Evolutionary conservation across 2,797 vertebrate species (phyloP).

Genomic region (Valencia hispanica): DNA sequence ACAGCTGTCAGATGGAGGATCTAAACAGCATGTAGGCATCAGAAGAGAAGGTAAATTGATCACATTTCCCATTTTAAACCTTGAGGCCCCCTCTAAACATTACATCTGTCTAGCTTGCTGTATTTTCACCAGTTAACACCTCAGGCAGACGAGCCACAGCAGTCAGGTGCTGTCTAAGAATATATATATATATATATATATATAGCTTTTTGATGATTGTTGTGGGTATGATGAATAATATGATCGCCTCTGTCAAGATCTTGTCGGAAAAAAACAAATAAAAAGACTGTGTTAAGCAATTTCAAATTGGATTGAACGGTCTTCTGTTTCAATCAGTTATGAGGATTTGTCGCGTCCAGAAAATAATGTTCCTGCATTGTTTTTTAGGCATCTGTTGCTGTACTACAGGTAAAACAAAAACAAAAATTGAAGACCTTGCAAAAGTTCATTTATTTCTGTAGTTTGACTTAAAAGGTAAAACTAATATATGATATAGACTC

Average conservation of each 20-base stretch:
- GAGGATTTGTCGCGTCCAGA: background rate
- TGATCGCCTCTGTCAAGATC: background rate
- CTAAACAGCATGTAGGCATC: conserved; percentile 60
- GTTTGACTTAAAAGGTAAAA: too few species aligned
- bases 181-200: background rate
- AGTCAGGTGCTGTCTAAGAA: conserved; percentile 12
- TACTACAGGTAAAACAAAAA: too few species aligned
- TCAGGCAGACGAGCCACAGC: conserved; percentile 29
- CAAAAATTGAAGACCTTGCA: too few species aligned
- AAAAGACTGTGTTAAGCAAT: background rate
- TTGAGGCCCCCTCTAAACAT: conserved; percentile 47
- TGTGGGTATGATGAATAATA: background rate
- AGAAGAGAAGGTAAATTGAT: conserved; percentile 75
- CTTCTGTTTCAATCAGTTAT: background rate
- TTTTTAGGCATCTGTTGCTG: background rate
- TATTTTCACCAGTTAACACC: conserved; percentile 37
- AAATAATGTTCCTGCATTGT: background rate
- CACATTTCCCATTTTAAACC: conserved; percentile 71
- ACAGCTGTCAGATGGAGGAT: conserved; percentile 68
- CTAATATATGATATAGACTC: too few species aligned
- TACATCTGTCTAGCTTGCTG: conserved; percentile 47
- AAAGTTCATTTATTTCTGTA: too few species aligned
- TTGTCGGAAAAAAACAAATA: background rate
- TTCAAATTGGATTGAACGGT: background rate
- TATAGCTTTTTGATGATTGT: background rate